Percentiles rank a stretch among this genome's conserved stretches.
These are phyloP conservation scores for Uromys caudimaculatus DNA, from an alignment of 2,797 vertebrate species.

Conservation along the genomic window DNA sequence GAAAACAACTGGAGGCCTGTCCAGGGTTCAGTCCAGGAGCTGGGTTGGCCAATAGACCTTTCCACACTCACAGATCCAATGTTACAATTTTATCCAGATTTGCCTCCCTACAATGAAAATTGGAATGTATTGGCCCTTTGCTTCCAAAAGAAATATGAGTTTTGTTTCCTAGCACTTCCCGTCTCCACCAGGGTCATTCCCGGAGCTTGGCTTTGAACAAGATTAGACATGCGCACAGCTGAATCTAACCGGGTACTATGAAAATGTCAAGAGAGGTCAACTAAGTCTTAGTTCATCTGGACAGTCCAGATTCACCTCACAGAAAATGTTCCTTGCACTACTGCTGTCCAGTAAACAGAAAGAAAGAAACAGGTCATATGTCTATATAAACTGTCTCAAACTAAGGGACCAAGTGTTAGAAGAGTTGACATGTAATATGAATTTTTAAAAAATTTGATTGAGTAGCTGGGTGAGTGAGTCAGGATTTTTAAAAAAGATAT, in stretches of 20 bases:
- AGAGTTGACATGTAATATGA: background rate
- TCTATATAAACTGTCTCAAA: constrained; percentile 68
- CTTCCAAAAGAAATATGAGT: constrained; percentile 81
- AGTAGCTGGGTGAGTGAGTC: background rate
- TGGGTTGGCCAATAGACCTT: background rate
- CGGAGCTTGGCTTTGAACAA: constrained; percentile 84
- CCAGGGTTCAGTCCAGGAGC: background rate
- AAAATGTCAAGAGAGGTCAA: constrained; percentile 82
- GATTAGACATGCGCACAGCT: constrained; percentile 85
- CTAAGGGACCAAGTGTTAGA: constrained; percentile 41
- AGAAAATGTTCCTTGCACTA: constrained; percentile 85
- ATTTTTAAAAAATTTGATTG: background rate
- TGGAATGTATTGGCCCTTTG: constrained; percentile 63
- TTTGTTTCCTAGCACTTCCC: constrained; percentile 82
- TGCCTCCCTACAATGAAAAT: constrained; percentile 12
- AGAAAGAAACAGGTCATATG: constrained; percentile 74
- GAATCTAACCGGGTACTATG: constrained; percentile 83
- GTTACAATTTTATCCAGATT: constrained; percentile 57
- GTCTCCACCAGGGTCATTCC: constrained; percentile 79
- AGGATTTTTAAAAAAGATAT: background rate
- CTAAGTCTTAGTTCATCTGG: constrained; percentile 82
- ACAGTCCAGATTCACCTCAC: constrained; percentile 77
- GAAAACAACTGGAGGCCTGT: background rate
- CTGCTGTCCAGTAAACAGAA: constrained; percentile 82
- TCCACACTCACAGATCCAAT: background rate